phyloP scores from a whole-genome alignment of 2,888 invertebrate genomes.

The Drosophila rubida region DNA sequence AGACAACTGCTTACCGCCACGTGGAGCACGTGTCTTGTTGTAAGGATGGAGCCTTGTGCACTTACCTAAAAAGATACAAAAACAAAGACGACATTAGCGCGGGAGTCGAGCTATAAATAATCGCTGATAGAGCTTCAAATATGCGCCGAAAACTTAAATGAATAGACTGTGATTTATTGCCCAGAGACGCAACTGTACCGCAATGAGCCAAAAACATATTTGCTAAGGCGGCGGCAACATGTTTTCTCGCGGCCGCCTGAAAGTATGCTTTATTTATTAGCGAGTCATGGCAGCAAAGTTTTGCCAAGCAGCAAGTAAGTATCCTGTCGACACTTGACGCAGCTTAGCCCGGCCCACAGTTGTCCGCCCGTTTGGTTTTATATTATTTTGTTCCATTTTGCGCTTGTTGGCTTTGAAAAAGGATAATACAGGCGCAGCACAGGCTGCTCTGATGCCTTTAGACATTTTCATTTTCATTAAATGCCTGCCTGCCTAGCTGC shows the following conservation, averaged over 20 bases:
- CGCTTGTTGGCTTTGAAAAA: conserved; percentile 63
- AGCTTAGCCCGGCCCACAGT: conserved; percentile 27
- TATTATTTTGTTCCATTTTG: conserved; percentile 66
- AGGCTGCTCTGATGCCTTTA: conserved; percentile 61
- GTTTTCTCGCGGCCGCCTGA: no score
- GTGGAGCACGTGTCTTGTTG: conserved; percentile 65
- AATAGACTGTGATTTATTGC: conserved; percentile 8
- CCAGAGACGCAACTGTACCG: conserved; percentile 7
- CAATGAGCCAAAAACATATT: conserved; percentile 66
- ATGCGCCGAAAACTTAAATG: background rate
- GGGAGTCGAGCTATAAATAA: conserved; percentile 25
- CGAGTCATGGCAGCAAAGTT: conserved; percentile 11
- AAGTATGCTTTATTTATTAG: conserved; percentile 54
- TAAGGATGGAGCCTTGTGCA: conserved; percentile 70
- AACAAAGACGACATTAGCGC: conserved; percentile 24
- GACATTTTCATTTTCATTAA: conserved; percentile 81
- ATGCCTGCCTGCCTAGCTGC: conserved; percentile 57
- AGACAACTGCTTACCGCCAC: conserved; percentile 71
- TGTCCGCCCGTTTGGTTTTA: conserved; percentile 47
- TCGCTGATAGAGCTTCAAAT: background rate
- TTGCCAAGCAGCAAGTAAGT: conserved; percentile 36
- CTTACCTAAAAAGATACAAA: conserved; percentile 73
- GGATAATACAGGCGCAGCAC: conserved; percentile 61
- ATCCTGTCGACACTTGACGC: conserved; percentile 71
- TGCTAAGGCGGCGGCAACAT: conserved; percentile 71